Evolutionary conservation across 2,888 invertebrate genomes (phyloP), one percentile per base, ranked within the genome.

Genomic region (Thecocarcelia acutangulata): DNA sequence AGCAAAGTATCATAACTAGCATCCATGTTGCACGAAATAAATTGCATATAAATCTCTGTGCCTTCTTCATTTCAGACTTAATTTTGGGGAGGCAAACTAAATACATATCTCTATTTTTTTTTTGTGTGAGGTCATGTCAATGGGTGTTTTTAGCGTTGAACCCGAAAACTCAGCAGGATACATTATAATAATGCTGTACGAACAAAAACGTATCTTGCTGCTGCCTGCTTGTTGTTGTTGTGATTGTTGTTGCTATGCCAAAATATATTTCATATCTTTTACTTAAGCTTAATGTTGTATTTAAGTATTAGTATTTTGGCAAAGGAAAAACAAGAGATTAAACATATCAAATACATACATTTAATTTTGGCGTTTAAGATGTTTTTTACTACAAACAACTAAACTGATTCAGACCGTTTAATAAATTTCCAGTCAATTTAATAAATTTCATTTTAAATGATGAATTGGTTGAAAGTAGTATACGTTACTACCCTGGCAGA

Each of bases 71-170:
- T 46, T 48, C 11, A 17, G 54, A 56, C 13, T 37, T 15, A 0
- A 56, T 44, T 21, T 73, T 21, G 44, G 44, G 61, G 58, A 68
- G 28, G 40, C 40, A 12, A 75, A 58, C 19, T 28, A 1, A 58
- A 42, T n/a, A 33, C 9, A 33, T 33, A 8, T 33, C 9, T 33
- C 1, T 5, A 3, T 9, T 33, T 15, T 11, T 33, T 42, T 42
- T 68, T 17, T 5, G 50, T 52, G 59, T 76, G 58, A 59, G 74
- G 69, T 77, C 74, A 77, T 21, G 74, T 52, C 77, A 69, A 69
- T 74, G 77, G 69, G 69, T 78, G 82, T 78, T 59, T 42, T 48
- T 9, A 56, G 33, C 33, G 17, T 24, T 37, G 37, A 37, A 56
- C 17, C 61, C 37, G 21, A 63, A 69, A 61, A 63, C 52, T 13